Evolutionary conservation across 2,113 vertebrate species (phyloP).

Genomic region (Corythornis vintsioides): DNA sequence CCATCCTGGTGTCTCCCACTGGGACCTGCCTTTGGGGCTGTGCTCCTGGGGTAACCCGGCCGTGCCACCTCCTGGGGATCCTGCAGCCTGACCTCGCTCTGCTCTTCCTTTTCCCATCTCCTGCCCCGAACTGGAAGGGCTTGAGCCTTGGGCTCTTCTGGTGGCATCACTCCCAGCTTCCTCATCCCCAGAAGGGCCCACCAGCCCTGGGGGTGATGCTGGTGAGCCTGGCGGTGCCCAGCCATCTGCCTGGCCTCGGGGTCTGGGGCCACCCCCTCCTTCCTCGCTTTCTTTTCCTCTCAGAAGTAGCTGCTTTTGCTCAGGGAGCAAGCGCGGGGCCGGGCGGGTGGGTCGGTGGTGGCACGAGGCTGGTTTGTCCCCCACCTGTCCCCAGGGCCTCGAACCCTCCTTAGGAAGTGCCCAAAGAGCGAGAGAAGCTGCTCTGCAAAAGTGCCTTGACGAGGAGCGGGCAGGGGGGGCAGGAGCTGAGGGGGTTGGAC

Average conservation of each 20-base stretch:
- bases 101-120: neutral
- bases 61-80: rapidly evolving
- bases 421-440: constrained; percentile 61
- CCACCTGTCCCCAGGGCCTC: neutral
- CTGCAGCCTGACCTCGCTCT: neutral
- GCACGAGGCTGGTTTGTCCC: neutral
- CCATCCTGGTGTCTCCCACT: neutral
- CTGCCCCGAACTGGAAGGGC: neutral
- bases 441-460: constrained; percentile 68
- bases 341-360: neutral
- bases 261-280: neutral
- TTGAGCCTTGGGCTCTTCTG: neutral
- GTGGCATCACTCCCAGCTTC: neutral
- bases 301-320: constrained; percentile 65
- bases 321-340: constrained; percentile 32
- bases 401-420: neutral
- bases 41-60: neutral
- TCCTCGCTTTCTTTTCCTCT: constrained; percentile 39
- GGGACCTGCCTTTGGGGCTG: neutral
- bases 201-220: rapidly evolving
- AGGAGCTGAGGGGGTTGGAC: neutral
- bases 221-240: rapidly evolving
- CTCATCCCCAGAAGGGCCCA: rapidly evolving
- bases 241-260: neutral
- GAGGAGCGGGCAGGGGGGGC: neutral